phyloP scores from a whole-genome alignment of 53 echinoderm and acorn worm genomes.

The Arbacia lixula region DNA sequence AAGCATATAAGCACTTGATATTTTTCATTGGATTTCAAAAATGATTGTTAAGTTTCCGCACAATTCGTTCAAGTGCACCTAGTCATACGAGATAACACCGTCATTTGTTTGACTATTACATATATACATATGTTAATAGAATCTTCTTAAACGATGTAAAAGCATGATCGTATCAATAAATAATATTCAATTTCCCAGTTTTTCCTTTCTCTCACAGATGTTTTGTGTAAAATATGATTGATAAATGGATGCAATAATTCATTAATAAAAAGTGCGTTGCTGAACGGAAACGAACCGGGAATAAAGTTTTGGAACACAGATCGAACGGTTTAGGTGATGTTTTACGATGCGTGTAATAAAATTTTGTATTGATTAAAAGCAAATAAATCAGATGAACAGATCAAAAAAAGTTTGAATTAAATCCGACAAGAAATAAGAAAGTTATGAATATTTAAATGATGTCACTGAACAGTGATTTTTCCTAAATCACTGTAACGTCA shows the following conservation, averaged over 20 bases:
- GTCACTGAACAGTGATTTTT: too few species aligned
- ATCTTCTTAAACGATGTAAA: conserved; percentile 25
- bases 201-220: conserved; percentile 19
- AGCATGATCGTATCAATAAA: conserved; percentile 26
- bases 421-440: too few species aligned
- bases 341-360: too few species aligned
- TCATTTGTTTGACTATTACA: conserved; percentile 26
- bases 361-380: too few species aligned
- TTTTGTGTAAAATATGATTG: conserved; percentile 23
- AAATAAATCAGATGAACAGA: too few species aligned
- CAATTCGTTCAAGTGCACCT: conserved; percentile 30
- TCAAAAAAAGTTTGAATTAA: too few species aligned
- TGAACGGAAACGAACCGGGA: too few species aligned
- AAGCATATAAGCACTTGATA: conserved; percentile 23
- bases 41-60: conserved; percentile 31
- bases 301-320: too few species aligned
- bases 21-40: conserved; percentile 32
- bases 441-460: too few species aligned
- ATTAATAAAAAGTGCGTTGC: too few species aligned
- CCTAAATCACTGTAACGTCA: too few species aligned
- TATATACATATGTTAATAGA: conserved; percentile 22
- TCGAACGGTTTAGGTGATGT: too few species aligned
- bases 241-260: conserved; percentile 19
- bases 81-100: conserved; percentile 24
- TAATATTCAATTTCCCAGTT: conserved; percentile 22